Percentiles rank a stretch among this genome's conserved stretches.
phyloP scores from a whole-genome alignment of 2,113 vertebrate species.

The Perca fluviatilis region DNA sequence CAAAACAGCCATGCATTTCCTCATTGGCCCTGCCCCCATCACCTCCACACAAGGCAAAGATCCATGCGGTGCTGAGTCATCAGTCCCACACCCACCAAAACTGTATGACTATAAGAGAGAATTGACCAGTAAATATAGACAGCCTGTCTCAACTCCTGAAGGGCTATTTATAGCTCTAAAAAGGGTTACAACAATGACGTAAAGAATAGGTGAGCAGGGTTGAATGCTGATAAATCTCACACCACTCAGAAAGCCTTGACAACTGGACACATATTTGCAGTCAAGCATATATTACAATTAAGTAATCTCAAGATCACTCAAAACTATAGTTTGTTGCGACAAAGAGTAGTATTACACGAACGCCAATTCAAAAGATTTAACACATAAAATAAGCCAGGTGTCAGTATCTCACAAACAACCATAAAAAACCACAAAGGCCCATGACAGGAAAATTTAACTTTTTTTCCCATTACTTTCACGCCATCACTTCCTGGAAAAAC shows the following conservation, averaged over 20 bases:
- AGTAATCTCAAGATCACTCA: background rate
- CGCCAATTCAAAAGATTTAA: background rate
- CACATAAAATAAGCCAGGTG: background rate
- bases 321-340: background rate
- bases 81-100: constrained; percentile 46
- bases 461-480: constrained; percentile 25
- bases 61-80: constrained; percentile 72
- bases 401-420: background rate
- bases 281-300: background rate
- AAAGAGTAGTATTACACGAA: background rate
- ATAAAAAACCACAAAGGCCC: background rate
- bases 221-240: constrained; percentile 9
- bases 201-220: background rate
- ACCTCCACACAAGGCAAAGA: constrained; percentile 28
- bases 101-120: constrained; percentile 46
- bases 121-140: constrained; percentile 35
- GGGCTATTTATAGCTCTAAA: constrained; percentile 57
- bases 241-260: background rate
- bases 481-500: constrained; percentile 47
- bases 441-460: constrained; percentile 1
- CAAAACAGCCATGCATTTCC: constrained; percentile 18
- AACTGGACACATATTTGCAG: background rate
- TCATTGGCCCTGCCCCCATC: constrained; percentile 32
- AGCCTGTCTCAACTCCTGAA: constrained; percentile 9
- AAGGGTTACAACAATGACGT: constrained; percentile 22